Conservation (phyloP, 2,797 vertebrate genomes). For the Rallus crepitans region DNA sequence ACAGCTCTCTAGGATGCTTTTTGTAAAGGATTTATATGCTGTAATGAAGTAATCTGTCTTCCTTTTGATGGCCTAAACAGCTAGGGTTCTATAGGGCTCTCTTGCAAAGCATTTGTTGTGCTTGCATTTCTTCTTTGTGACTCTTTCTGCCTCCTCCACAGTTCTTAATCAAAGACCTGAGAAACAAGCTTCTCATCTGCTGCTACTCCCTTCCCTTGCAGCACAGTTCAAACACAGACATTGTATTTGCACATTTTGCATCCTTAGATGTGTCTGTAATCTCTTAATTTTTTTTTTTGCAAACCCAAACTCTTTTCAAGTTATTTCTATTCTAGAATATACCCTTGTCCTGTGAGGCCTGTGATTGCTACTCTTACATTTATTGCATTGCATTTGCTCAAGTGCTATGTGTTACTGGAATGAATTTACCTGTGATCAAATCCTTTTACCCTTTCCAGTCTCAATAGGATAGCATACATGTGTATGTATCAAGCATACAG, state of each 20-base stretch:
- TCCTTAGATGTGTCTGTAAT: not conserved
- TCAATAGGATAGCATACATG: not conserved
- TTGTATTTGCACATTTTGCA: not conserved
- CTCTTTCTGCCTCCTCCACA: not conserved
- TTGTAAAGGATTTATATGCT: not conserved
- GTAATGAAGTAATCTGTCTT: not conserved
- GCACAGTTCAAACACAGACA: not conserved
- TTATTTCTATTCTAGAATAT: not conserved
- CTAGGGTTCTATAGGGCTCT: not conserved
- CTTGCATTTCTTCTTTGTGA: not conserved
- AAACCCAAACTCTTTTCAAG: not conserved
- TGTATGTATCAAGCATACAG: not conserved
- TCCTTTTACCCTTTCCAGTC: not conserved
- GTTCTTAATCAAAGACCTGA: not conserved
- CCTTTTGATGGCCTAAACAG: not conserved
- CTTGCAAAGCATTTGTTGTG: not conserved
- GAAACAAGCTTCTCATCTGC: not conserved
- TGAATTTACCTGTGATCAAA: not conserved
- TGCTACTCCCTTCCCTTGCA: not conserved
- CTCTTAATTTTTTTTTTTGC: not conserved
- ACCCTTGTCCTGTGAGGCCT: accelerated
- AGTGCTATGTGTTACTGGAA: not conserved
- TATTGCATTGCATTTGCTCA: not conserved
- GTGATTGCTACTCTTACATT: not conserved
- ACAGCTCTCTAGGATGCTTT: not conserved